Percentiles rank a stretch among this genome's conserved stretches.
These are phyloP conservation scores for Brachylomia viminalis DNA, from an alignment of 2,888 invertebrate genomes.

Conservation along the genomic window DNA sequence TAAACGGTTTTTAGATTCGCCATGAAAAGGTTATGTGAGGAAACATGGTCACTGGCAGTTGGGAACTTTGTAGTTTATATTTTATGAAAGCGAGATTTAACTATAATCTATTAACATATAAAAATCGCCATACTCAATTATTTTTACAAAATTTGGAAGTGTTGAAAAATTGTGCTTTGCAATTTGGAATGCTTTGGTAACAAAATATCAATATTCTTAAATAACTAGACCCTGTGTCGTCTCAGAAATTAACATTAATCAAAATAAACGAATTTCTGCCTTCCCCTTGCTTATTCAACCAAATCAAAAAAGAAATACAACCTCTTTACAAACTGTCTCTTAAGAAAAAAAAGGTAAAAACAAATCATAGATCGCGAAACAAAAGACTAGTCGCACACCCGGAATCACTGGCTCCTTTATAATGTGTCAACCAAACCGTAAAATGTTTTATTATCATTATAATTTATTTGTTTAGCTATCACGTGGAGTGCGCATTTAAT, in stretches of 20 bases:
- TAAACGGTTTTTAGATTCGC: constrained; percentile 44
- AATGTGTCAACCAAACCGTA: constrained; percentile 75
- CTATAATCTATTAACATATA: background rate
- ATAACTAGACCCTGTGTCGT: background rate
- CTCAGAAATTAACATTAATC: background rate
- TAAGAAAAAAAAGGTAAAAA: constrained; percentile 63
- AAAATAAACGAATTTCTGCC: constrained; percentile 21
- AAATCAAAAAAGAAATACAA: constrained; percentile 46
- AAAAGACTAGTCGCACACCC: constrained; percentile 58
- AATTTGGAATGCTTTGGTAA: background rate
- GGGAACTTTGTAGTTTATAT: background rate
- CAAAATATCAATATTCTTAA: background rate
- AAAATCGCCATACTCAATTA: background rate
- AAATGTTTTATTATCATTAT: constrained; percentile 83
- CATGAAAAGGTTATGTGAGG: constrained; percentile 11
- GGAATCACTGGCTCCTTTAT: constrained; percentile 64
- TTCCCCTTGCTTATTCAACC: constrained; percentile 25
- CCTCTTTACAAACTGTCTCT: constrained; percentile 48
- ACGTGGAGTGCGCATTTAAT: constrained; percentile 82
- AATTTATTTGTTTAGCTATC: constrained; percentile 82
- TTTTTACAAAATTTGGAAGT: background rate
- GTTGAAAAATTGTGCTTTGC: background rate
- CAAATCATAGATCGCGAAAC: constrained; percentile 63
- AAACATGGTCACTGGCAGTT: constrained; percentile 10
- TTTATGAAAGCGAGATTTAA: background rate